Evolutionary conservation across 2,797 vertebrate genomes (phyloP).

Genomic region (Thamnophis elegans): DNA sequence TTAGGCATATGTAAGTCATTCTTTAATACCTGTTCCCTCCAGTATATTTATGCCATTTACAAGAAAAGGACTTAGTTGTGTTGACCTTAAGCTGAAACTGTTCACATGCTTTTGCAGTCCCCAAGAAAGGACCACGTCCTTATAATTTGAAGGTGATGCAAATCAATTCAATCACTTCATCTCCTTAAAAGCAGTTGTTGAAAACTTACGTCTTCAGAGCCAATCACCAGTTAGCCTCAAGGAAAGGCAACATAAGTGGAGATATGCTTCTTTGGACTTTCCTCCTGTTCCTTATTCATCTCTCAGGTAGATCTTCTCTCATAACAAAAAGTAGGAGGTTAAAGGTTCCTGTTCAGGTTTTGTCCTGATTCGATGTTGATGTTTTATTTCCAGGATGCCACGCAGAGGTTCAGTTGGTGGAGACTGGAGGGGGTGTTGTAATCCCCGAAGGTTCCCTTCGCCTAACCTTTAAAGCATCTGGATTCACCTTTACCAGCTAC

Average conservation of each 20-base stretch:
- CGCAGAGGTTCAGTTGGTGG: neutral
- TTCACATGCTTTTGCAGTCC: neutral
- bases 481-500: no score
- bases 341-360: no score
- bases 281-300: neutral
- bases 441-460: neutral
- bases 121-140: neutral
- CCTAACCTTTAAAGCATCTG: no score
- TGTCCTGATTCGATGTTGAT: no score
- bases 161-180: neutral
- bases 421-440: neutral
- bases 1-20: neutral
- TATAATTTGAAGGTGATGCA: neutral
- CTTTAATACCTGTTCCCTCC: neutral
- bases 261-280: neutral
- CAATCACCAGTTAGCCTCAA: neutral
- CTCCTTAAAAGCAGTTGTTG: neutral
- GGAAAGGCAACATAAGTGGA: rapidly evolving
- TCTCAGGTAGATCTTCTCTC: neutral
- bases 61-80: neutral
- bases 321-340: neutral
- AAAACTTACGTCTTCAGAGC: no score
- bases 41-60: neutral
- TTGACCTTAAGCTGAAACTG: neutral
- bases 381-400: neutral